Conservation (phyloP, 2,113 vertebrate genomes). For the Synodontis membranacea region DNA sequence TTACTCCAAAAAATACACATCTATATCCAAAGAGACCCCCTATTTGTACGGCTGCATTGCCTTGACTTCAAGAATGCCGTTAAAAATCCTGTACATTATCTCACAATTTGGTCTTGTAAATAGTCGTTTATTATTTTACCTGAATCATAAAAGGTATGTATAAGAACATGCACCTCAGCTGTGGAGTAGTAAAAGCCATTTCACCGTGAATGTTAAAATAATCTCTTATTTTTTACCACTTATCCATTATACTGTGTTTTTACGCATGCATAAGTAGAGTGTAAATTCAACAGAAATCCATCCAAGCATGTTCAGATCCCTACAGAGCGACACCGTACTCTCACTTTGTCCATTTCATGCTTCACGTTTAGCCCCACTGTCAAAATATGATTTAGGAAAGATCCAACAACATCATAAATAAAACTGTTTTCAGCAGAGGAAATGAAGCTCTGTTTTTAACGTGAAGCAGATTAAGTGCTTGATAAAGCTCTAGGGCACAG, state of each 20-base stretch:
- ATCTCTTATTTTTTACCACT: not conserved
- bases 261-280: not conserved
- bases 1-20: not conserved
- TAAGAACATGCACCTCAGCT: not conserved
- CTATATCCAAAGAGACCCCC: not conserved
- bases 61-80: not conserved
- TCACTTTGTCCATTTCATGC: not conserved
- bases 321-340: not conserved
- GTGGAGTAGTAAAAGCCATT: not conserved
- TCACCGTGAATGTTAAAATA: not conserved
- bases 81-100: not conserved
- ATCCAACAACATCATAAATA: not conserved
- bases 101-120: not conserved
- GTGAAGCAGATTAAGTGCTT: not conserved
- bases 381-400: not conserved
- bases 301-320: not conserved
- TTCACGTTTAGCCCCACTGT: not conserved
- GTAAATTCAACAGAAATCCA: not conserved
- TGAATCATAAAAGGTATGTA: no score
- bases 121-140: not conserved
- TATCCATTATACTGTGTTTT: not conserved
- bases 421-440: not conserved
- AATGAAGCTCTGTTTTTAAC: no score
- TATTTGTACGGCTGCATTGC: not conserved
- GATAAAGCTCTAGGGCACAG: not conserved